Base-by-base conservation (phyloP, 1,140 invertebrate genomes). In the Caenorhabditis latens region DNA sequence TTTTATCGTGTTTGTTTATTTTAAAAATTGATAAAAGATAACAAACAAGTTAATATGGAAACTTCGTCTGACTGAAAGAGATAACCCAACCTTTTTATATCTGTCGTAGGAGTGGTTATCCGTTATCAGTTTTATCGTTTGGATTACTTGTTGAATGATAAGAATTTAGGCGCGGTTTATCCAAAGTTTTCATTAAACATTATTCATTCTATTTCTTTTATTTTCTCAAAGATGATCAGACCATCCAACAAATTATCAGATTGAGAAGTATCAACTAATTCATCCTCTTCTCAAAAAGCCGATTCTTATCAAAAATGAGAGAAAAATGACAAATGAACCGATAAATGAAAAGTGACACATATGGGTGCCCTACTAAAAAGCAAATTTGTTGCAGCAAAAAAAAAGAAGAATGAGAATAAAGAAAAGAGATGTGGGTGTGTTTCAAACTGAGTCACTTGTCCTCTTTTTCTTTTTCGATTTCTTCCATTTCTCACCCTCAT, bases 381-480 rank as follows among this genome's bases (percentile, higher is more conserved):
- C 7, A 43, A 79, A 32, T 79, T 48, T 79, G 40, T 13, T 7
- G 9, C 71, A 79, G 42, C 43, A 71, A 42, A 24, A 79, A 50
- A 79, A 71, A 43, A 71, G 8, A 8, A 40, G 46, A n/a, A 46
- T 40, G 11, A 71, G 46, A 43, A 24, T 24, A 61, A 61, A 61
- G n/a, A 43, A 21, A 71, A 71, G 24, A 11, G 71, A 79, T 24
- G 71, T 79, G 71, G 71, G 71, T 50, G 71, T 79, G 71, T 79
- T 79, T 50, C 71, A 79, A 79, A 79, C 46, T 79, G 71, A 79
- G 46, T 79, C 71, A 79, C 71, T 79, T 79, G 50, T 53, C 50
- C 43, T 50, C 46, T 42, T 75, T 50, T 19, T 50, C 40, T 48
- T 11, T 53, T 46, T 48, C 46, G 42, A 79, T 79, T 79, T 79